Percentiles rank a stretch among this genome's conserved stretches.
Evolutionary conservation across 2,113 vertebrate genomes (phyloP).

Genomic region (Arizona elegans): DNA sequence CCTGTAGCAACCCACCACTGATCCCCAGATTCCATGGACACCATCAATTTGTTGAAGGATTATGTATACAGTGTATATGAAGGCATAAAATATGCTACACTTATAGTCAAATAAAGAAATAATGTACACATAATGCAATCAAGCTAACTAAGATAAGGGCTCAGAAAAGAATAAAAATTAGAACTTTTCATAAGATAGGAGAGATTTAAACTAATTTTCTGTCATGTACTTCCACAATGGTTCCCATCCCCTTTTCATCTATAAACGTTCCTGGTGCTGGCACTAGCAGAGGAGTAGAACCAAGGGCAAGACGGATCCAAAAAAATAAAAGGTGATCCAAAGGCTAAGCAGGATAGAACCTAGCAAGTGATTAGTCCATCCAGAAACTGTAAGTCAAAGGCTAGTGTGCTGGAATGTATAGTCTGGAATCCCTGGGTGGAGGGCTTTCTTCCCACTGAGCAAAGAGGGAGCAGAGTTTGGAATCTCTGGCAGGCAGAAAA

Average conservation of each 20-base stretch:
- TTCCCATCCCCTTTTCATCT: not conserved
- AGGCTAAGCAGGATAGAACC: not conserved
- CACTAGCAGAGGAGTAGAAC: not conserved
- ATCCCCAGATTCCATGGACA: not conserved
- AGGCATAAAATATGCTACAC: not conserved
- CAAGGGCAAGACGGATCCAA: not conserved
- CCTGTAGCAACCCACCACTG: too few species aligned
- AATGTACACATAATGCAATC: not conserved
- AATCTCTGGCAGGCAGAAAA: not conserved
- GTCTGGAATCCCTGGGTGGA: too few species aligned
- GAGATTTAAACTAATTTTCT: not conserved
- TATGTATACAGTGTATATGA: not conserved
- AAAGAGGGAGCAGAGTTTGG: not conserved
- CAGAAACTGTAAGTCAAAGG: not conserved
- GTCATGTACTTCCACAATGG: not conserved
- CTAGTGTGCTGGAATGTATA: not conserved
- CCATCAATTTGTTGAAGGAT: not conserved
- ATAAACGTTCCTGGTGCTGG: not conserved
- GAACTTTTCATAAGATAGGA: not conserved
- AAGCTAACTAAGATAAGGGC: not conserved
- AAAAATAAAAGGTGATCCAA: not conserved
- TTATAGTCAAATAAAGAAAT: not conserved
- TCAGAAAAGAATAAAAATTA: not conserved
- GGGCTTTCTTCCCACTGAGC: not conserved
- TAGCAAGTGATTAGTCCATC: not conserved